These are phyloP conservation scores for Cyanoderma ruficeps DNA, from an alignment of 2,113 vertebrate genomes.

Conservation along the genomic window DNA sequence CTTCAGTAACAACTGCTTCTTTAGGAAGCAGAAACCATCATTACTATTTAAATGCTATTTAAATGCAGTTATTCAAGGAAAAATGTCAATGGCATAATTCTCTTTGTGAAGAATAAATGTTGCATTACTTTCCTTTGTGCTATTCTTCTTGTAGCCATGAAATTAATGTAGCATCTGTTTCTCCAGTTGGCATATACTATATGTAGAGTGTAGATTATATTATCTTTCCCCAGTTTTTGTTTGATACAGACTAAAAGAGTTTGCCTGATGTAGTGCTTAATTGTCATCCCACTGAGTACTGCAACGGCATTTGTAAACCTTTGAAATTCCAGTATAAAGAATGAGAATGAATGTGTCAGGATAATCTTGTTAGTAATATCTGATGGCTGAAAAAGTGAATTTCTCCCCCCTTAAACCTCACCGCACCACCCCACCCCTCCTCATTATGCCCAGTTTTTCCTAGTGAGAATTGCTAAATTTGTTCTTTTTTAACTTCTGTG, in stretches of 20 bases:
- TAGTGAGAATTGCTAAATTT: not conserved
- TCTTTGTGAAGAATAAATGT: not conserved
- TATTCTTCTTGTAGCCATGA: not conserved
- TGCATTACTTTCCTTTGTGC: not conserved
- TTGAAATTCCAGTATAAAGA: not conserved
- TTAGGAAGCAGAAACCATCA: not conserved
- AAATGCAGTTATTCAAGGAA: not conserved
- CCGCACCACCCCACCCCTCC: fast-evolving
- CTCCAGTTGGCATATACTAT: not conserved
- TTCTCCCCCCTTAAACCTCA: not conserved
- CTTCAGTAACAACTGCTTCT: not conserved
- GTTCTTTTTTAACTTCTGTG: not conserved
- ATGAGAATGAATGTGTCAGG: not conserved
- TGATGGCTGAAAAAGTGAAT: not conserved
- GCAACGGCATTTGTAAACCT: not conserved
- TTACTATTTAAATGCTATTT: not conserved
- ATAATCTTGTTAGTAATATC: not conserved
- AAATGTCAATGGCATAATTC: not conserved
- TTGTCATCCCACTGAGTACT: not conserved
- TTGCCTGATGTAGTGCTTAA: not conserved
- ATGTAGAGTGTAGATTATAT: not conserved
- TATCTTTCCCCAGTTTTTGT: not conserved
- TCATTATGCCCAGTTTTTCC: not conserved
- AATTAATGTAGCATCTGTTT: not conserved
- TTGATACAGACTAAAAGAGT: not conserved